phyloP scores from a whole-genome alignment of 2,888 invertebrate species.

The Pyrgus malvae region DNA sequence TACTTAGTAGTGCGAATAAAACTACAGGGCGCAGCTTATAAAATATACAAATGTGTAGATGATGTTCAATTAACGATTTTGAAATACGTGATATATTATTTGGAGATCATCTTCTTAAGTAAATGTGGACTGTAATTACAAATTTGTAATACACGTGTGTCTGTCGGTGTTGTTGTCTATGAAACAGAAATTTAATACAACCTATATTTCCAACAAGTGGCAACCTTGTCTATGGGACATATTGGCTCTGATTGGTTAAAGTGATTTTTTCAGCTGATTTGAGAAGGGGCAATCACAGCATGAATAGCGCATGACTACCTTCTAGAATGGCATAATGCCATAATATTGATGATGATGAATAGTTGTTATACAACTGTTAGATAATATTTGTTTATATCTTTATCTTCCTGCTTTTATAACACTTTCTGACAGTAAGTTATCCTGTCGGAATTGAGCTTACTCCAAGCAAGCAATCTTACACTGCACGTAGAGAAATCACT shows the following conservation, averaged over 20 bases:
- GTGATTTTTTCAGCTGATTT: slow-evolving; percentile 41
- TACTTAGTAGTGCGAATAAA: too few relatives aligned
- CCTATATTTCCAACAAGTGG: not conserved
- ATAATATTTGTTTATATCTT: slow-evolving; percentile 6
- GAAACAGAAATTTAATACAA: not conserved
- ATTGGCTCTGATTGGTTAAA: slow-evolving; percentile 42
- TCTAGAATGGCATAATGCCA: slow-evolving; percentile 30
- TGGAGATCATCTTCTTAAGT: too few relatives aligned
- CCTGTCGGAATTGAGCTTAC: not conserved
- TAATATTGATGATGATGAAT: slow-evolving; percentile 13
- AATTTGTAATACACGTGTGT: too few relatives aligned
- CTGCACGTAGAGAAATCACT: too few relatives aligned
- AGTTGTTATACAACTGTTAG: not conserved
- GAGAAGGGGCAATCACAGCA: slow-evolving; percentile 43
- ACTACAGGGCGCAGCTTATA: too few relatives aligned
- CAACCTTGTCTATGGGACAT: slow-evolving; percentile 29
- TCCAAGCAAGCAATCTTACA: too few relatives aligned
- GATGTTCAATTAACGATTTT: too few relatives aligned
- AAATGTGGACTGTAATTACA: too few relatives aligned
- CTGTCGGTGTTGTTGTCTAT: too few relatives aligned
- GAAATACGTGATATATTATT: too few relatives aligned
- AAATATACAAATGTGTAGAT: too few relatives aligned
- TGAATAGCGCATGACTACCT: slow-evolving; percentile 35
- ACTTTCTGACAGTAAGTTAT: not conserved
- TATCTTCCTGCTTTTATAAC: not conserved